Evolutionary conservation across 2,888 invertebrate species (phyloP).

Genomic region (Nematopogon swammerdamellus): DNA sequence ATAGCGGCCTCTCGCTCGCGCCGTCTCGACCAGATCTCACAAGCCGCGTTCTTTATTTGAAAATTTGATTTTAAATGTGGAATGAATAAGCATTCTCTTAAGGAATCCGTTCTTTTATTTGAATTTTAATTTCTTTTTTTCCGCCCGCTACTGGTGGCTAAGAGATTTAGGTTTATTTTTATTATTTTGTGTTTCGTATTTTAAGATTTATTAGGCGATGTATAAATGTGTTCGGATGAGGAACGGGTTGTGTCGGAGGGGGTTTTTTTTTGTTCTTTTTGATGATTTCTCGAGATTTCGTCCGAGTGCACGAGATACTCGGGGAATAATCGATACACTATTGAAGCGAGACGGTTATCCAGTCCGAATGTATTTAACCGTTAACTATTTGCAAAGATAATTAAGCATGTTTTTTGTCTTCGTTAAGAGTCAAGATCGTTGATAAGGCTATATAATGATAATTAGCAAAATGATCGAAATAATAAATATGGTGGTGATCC

Average conservation of each 20-base stretch:
- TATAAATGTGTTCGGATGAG: slow-evolving; percentile 27
- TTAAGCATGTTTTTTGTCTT: too few species aligned
- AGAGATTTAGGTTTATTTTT: slow-evolving; percentile 29
- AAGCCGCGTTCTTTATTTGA: slow-evolving; percentile 50
- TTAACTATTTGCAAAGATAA: too few species aligned
- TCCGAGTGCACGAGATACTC: not conserved
- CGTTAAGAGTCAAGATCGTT: too few species aligned
- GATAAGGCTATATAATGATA: too few species aligned
- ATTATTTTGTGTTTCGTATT: slow-evolving; percentile 15
- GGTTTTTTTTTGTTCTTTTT: slow-evolving; percentile 16
- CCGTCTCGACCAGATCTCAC: slow-evolving; percentile 38
- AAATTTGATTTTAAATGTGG: slow-evolving; percentile 57
- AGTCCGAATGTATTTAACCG: too few species aligned
- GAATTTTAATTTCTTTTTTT: slow-evolving; percentile 51
- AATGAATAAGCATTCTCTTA: slow-evolving; percentile 57
- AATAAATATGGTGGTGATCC: too few species aligned
- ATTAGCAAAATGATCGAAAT: too few species aligned
- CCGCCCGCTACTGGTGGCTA: slow-evolving; percentile 30
- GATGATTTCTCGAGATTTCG: slow-evolving; percentile 6
- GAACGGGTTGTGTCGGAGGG: slow-evolving; percentile 16
- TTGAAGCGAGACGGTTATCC: too few species aligned
- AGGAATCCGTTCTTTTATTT: slow-evolving; percentile 52
- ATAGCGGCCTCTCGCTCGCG: slow-evolving; percentile 22
- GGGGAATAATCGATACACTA: too few species aligned
- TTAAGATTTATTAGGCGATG: slow-evolving; percentile 42